Evolutionary conservation across 2,888 invertebrate genomes (phyloP).

Genomic region (Aromia moschata): DNA sequence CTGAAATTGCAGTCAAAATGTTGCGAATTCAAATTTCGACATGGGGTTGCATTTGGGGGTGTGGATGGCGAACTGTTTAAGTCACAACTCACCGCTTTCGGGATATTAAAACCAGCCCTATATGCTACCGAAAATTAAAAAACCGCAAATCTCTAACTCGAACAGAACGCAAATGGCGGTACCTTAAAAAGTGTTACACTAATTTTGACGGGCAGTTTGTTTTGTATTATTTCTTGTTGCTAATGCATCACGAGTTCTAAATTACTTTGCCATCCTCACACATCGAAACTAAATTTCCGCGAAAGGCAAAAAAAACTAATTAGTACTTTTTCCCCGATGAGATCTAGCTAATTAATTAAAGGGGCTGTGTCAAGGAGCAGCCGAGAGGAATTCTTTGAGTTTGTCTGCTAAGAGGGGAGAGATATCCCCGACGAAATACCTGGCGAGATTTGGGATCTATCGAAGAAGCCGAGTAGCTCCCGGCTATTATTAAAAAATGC

Average conservation of each 20-base stretch:
- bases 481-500: not conserved
- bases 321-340: constrained; percentile 14
- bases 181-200: no score
- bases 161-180: no score
- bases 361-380: constrained; percentile 16
- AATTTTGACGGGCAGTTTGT: no score
- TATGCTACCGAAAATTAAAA: no score
- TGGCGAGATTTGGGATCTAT: not conserved
- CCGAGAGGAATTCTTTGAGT: constrained; percentile 16
- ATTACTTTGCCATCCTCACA: not conserved
- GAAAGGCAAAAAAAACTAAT: constrained; percentile 16
- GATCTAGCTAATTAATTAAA: constrained; percentile 23
- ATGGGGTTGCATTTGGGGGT: no score
- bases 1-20: no score
- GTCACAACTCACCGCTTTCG: no score
- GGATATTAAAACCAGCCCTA: no score
- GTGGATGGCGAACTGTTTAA: no score
- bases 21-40: no score
- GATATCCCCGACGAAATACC: constrained; percentile 5
- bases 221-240: no score
- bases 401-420: not conserved
- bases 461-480: not conserved
- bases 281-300: constrained; percentile 23
- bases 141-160: no score
- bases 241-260: not conserved